Evolutionary conservation across 2,797 vertebrate species (phyloP), one percentile per base, ranked within the genome.

Genomic region (Thalassophryne amazonica): DNA sequence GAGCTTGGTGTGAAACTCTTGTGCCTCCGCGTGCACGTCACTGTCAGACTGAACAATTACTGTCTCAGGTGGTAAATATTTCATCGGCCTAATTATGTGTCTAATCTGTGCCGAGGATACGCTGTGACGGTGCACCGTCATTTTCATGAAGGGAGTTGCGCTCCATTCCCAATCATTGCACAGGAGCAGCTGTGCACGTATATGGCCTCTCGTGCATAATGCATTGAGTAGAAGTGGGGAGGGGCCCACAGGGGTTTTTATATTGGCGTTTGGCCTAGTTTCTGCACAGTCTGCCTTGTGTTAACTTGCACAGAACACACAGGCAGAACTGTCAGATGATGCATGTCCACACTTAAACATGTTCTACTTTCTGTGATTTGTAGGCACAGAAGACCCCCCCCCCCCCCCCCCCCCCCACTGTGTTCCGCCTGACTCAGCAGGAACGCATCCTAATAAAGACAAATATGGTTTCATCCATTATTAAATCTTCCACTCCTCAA

Each of bases 71-170:
- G 41, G 52, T 60, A 24, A 62, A 40, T 32, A 34, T 56, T 41
- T 54, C 43, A 40, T 23, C 22, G 32, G 31, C 46, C 59, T 46
- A 70, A 61, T 55, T 57, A 31, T 41, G 37, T 42, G 27, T 73
- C 55, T 71, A 73, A 81, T 74, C 71, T 59, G 43, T 36, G 23
- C 31, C 28, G 49, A 66, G 35, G 56, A 58, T 38, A 54, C 59
- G 38, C 3, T 6, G 52, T 22, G 34, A 41, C 33, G 28, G 12
- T n/a, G 54, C 42, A 56, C 32, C 34, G 46, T 54, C n/a, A n/a
- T 54, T 65, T 64, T 65, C 57, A 31, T 57, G 59, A 66, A 75
- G 41, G 51, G 21, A 3, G 14, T 42, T 60, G 32, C 61, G 51
- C 19, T 63, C 35, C 21, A 33, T 19, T 48, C 16, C 38, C 21